phyloP scores from a whole-genome alignment of 2,797 vertebrate species.

The Paedocypris micromegethes region DNA sequence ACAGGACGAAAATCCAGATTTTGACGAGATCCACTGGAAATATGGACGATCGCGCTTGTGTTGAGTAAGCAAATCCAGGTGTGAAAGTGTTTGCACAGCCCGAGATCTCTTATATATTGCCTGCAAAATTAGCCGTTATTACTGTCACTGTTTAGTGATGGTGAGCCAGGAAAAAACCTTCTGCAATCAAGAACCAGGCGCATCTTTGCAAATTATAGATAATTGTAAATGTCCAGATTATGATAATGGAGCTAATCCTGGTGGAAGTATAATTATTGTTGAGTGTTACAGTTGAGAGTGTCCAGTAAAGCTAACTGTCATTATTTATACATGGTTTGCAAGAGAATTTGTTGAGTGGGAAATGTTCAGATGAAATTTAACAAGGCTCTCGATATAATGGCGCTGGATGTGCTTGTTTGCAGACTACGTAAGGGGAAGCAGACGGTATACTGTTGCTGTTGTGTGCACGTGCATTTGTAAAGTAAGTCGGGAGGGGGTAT shows the following conservation, averaged over 20 bases:
- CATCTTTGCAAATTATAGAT: slow-evolving; percentile 99
- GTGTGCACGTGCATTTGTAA: slow-evolving; percentile 36
- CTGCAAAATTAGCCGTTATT: slow-evolving; percentile 99
- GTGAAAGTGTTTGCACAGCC: slow-evolving; percentile 99
- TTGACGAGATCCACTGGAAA: slow-evolving; percentile 39
- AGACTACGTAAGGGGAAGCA: slow-evolving; percentile 35
- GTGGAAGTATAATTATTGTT: slow-evolving; percentile 99
- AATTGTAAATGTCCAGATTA: slow-evolving; percentile 99
- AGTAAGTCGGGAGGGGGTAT: too few species aligned
- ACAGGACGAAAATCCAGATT: slow-evolving; percentile 34
- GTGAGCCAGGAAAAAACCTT: slow-evolving; percentile 87
- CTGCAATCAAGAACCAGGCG: slow-evolving; percentile 99
- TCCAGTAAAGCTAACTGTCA: slow-evolving; percentile 98
- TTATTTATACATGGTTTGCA: slow-evolving; percentile 97
- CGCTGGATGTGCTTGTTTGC: slow-evolving; percentile 65
- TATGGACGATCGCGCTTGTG: slow-evolving; percentile 59
- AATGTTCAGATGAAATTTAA: slow-evolving; percentile 95
- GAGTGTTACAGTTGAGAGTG: slow-evolving; percentile 99
- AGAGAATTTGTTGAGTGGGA: slow-evolving; percentile 92
- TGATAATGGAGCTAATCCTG: slow-evolving; percentile 99
- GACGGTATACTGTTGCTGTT: slow-evolving; percentile 13
- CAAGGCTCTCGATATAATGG: slow-evolving; percentile 92
- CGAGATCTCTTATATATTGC: slow-evolving; percentile 99
- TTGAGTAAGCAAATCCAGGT: slow-evolving; percentile 99
- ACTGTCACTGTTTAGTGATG: slow-evolving; percentile 99